Conservation (phyloP, 2,113 vertebrate genomes). For the Melanocharis versteri region DNA sequence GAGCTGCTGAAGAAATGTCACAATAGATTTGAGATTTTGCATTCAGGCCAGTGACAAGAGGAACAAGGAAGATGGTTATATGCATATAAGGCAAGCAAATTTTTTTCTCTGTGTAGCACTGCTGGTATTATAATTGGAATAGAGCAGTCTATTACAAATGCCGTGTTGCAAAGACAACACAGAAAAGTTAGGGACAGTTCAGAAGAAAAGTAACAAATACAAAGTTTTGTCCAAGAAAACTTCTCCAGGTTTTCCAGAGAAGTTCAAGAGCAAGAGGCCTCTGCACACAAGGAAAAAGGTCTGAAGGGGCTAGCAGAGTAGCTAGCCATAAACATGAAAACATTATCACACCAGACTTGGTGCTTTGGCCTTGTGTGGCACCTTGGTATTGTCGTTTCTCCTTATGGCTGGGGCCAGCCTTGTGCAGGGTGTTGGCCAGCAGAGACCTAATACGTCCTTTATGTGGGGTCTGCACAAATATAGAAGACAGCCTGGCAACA, state of each 20-base stretch:
- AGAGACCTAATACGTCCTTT: background rate
- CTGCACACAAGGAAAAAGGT: background rate
- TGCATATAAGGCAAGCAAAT: background rate
- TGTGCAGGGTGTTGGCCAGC: background rate
- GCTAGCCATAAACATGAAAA: background rate
- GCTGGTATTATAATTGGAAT: background rate
- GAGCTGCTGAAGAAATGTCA: conserved; percentile 37
- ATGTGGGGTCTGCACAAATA: background rate
- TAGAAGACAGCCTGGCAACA: background rate
- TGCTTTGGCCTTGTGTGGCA: fast-evolving
- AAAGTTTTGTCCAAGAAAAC: background rate
- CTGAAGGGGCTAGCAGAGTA: background rate
- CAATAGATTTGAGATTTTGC: background rate
- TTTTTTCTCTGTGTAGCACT: background rate
- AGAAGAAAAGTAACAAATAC: background rate
- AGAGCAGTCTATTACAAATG: background rate
- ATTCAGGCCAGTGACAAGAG: conserved; percentile 1
- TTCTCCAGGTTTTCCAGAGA: background rate
- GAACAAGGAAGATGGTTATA: background rate
- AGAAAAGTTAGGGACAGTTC: background rate
- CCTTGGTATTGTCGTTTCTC: background rate
- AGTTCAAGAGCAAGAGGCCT: background rate
- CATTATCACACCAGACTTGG: background rate
- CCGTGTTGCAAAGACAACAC: background rate
- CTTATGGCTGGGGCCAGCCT: background rate